Percentiles rank a stretch among this genome's conserved stretches.
phyloP scores from a whole-genome alignment of 92 coral and sea anemone genomes.

The Palythoa grandiflora region DNA sequence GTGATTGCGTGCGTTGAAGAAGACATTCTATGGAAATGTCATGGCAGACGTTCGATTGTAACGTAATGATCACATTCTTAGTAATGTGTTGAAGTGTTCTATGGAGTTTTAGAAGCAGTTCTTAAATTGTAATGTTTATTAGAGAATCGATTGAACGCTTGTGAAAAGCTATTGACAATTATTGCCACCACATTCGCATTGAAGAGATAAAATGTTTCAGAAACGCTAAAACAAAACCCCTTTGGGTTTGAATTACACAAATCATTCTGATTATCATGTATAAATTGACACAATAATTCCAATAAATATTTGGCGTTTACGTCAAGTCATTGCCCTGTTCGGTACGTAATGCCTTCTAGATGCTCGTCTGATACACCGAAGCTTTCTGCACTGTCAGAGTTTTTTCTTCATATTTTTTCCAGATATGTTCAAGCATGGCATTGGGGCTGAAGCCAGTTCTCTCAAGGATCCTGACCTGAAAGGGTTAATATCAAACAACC shows the following conservation, averaged over 20 bases:
- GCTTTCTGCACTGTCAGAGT: constrained; percentile 20
- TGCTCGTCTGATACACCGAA: background rate
- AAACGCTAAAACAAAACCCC: too few species aligned
- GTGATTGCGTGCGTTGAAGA: constrained; percentile 19
- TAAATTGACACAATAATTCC: constrained; percentile 8
- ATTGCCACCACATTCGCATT: too few species aligned
- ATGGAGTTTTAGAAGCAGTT: background rate
- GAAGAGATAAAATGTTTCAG: too few species aligned
- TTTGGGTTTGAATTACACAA: background rate
- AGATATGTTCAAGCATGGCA: constrained; percentile 16
- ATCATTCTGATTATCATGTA: background rate
- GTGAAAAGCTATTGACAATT: too few species aligned
- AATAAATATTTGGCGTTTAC: background rate
- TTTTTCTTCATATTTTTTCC: background rate
- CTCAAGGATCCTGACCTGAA: constrained; percentile 22
- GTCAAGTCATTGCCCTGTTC: background rate
- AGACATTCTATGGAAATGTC: constrained; percentile 30
- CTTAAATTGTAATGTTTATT: too few species aligned
- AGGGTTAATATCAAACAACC: background rate
- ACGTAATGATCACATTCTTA: constrained; percentile 29
- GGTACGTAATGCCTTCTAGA: background rate
- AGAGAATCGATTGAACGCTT: too few species aligned
- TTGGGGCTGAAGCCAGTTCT: constrained; percentile 15
- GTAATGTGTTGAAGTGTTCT: constrained; percentile 24
- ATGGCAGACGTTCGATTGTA: constrained; percentile 16